Evolutionary conservation across 2,888 invertebrate species (phyloP).

Genomic region (Aleiodes testaceus): DNA sequence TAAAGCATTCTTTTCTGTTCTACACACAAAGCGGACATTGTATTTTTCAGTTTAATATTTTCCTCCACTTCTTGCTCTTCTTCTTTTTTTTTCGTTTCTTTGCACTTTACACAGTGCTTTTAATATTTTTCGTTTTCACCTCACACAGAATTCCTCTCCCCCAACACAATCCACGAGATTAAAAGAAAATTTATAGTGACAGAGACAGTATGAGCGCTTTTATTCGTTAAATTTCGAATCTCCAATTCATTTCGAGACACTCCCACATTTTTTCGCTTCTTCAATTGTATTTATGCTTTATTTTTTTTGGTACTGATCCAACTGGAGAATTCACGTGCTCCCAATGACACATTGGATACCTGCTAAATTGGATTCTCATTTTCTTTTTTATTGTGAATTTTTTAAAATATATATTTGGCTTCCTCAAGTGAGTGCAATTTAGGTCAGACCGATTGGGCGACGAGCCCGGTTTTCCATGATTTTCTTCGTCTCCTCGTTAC

Average conservation of each 20-base stretch:
- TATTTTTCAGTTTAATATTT: slow-evolving; percentile 14
- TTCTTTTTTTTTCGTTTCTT: slow-evolving; percentile 31
- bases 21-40: background rate
- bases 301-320: slow-evolving; percentile 12
- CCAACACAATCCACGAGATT: slow-evolving; percentile 63
- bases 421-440: slow-evolving; percentile 26
- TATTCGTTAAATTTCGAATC: slow-evolving; percentile 53
- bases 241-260: slow-evolving; percentile 61
- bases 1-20: slow-evolving; percentile 36
- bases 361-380: background rate
- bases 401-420: background rate
- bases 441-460: slow-evolving; percentile 31
- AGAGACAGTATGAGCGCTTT: slow-evolving; percentile 35
- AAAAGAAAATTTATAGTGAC: slow-evolving; percentile 66
- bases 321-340: background rate
- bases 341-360: slow-evolving; percentile 4
- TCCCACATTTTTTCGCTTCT: slow-evolving; percentile 48
- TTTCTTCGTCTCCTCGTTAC: background rate
- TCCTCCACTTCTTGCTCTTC: slow-evolving; percentile 22
- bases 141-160: slow-evolving; percentile 8
- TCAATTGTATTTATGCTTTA: background rate
- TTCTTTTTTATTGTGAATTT: no score
- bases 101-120: slow-evolving; percentile 45
- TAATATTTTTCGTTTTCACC: slow-evolving; percentile 59
- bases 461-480: slow-evolving; percentile 5